Base-by-base conservation (phyloP, 2,888 invertebrate species). In the Balanococcus diminutus region DNA sequence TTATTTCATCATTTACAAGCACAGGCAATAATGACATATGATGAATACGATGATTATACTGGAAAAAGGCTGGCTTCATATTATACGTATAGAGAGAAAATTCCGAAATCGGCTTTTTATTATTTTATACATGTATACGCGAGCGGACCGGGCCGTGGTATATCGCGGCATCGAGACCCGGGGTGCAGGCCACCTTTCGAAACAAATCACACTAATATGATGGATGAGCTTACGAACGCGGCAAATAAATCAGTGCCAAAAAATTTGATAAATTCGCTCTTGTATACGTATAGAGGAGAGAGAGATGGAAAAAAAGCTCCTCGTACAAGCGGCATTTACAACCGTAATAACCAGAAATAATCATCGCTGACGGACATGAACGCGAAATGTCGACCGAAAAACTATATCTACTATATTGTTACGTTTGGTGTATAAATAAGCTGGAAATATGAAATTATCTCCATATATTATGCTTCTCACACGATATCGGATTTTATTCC, bases 161-260 rank as follows among this genome's bases (percentile, higher is more conserved):
- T 11, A 51, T 51, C 6, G 4, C 6, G 51, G 61, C 61, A 11
- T 16, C 14, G 46, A 46, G n/a, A 16, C 14, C 11, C 9, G 61
- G 61, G 61, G 22, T 67, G 28, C 61, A 22, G 61, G 75, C 32
- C 32, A 31, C 75, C 32, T n/a, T 75, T 75, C 75, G 75, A 75
- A 75, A 75, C 75, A 75, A 75, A 75, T 75, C 75, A 75, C 75
- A 75, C 75, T 75, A 75, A 75, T 75, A 75, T 75, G 75, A 75
- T 75, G 75, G 75, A 75, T 75, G 75, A 75, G 75, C 75, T 75
- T 75, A 75, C 31, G 75, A 75, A 75, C 75, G 75, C 75, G 75
- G 32, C 75, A 75, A 75, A 75, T 75, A 75, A 75, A 75, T 75
- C 75, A 75, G 75, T 75, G 75, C 75, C 75, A 75, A 75, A 75